Base-by-base conservation (phyloP, 2,113 vertebrate species). In the Serinus canaria region DNA sequence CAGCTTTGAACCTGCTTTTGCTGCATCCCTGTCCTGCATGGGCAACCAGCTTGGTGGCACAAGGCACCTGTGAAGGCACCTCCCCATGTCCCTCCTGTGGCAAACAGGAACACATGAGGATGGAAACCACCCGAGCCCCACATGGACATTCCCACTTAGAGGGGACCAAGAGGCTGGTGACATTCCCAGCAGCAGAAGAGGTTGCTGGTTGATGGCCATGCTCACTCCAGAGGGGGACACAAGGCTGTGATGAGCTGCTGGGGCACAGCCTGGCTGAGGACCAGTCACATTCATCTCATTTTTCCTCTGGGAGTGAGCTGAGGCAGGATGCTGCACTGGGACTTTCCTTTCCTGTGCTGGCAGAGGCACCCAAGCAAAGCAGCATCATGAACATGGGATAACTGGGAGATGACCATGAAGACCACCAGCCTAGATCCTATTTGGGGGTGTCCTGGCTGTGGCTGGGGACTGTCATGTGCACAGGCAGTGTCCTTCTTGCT, bases 191-290 rank as follows among this genome's bases (percentile, higher is more conserved):
- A 58, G 56, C 35, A 69, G 58, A 53, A 89, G 53, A 55, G 20
- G 63, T 80, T 55, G 11, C 22, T 2, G 24, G 27, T 20, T 49
- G 13, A 3, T 3, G 8, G 23, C 27, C 55, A 44, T 1, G 2
- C 68, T 60, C 0, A 0, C 4, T 62, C n/a, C 20, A 50, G 23
- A 50, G 23, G 18, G 11, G 11, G 8, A 41, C 35, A 37, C 20
- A 11, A 0, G 3, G 59, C 64, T 69, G 28, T 31, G 50, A 21
- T 6, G 1, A 15, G 70, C 52, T 75, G 22, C 50, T 80, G 67
- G 20, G 44, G 13, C 67, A 62, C 62, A 88, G 44, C 58, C 79
- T 79, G 49, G 24, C 41, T 0, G 1, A 62, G 77, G 46, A 55
- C 18, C 50, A 64, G 14, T 92, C 66, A 24, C 35, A 22, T 14